A percentile compares a stretch with the other conserved stretches of the same genome.
These are phyloP conservation scores for Erannis defoliaria DNA, from an alignment of 2,888 invertebrate species.

Conservation along the genomic window DNA sequence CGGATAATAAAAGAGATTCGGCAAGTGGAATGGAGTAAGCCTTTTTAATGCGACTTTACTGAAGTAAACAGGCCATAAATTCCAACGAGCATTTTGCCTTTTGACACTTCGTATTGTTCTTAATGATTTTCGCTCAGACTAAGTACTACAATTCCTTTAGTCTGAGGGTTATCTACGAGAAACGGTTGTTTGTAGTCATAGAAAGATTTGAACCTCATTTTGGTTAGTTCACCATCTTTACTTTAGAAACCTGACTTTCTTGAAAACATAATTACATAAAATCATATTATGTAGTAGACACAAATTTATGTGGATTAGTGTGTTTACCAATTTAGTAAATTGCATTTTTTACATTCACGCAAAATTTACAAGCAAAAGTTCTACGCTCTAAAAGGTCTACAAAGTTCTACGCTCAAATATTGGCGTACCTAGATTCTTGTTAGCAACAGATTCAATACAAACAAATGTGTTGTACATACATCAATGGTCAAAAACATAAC, in stretches of 20 bases:
- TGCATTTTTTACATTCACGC: no score
- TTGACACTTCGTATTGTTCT: conserved; percentile 14
- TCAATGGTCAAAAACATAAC: conserved; percentile 34
- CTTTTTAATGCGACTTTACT: background rate
- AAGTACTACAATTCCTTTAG: no score
- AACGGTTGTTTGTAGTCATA: background rate
- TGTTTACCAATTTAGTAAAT: no score
- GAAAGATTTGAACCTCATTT: no score
- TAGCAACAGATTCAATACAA: background rate
- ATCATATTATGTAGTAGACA: no score
- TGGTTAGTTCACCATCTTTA: no score
- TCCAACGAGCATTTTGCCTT: conserved; percentile 1
- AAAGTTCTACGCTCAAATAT: background rate
- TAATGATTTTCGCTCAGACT: conserved; percentile 14
- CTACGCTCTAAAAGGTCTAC: no score
- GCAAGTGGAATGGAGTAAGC: background rate
- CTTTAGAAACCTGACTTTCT: no score
- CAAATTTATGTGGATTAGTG: no score
- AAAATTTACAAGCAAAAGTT: no score
- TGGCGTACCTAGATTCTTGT: background rate
- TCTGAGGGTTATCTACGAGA: no score
- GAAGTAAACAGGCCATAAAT: background rate
- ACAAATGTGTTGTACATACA: background rate
- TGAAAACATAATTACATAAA: no score
- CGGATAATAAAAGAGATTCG: background rate